A percentile compares a stretch with the other conserved stretches of the same genome.
These are phyloP conservation scores for Malachius bipustulatus DNA, from an alignment of 2,888 invertebrate genomes.

Conservation along the genomic window DNA sequence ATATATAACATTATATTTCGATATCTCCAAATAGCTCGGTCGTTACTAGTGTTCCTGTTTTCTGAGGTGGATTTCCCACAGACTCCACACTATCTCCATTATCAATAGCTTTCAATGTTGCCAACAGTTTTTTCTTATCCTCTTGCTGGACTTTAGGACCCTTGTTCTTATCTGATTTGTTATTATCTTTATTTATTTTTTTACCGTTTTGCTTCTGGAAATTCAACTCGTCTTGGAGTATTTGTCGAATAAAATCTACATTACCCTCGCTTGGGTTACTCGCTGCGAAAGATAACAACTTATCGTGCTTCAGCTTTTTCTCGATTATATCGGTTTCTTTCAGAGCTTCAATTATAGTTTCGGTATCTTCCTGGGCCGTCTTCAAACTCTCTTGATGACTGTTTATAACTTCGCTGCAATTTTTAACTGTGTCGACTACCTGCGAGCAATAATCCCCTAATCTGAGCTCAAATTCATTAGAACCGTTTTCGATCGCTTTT, in stretches of 20 bases:
- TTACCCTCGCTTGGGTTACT: constrained; percentile 21
- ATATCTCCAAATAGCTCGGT: not conserved
- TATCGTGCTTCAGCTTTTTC: constrained; percentile 33
- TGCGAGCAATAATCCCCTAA: constrained; percentile 27
- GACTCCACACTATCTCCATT: constrained; percentile 34
- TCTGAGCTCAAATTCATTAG: constrained; percentile 24
- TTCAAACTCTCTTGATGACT: constrained; percentile 41
- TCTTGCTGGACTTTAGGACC: constrained; percentile 24
- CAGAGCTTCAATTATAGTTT: constrained; percentile 40
- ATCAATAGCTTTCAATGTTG: constrained; percentile 52
- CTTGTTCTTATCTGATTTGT: constrained; percentile 21
- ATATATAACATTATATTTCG: not conserved
- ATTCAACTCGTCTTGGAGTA: constrained; percentile 29
- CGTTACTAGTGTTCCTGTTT: not conserved
- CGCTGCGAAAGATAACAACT: constrained; percentile 12
- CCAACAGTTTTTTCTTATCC: constrained; percentile 47
- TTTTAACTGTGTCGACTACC: constrained; percentile 26
- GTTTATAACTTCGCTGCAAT: constrained; percentile 33
- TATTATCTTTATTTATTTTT: constrained; percentile 12
- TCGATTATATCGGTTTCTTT: constrained; percentile 43
- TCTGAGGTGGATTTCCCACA: not conserved
- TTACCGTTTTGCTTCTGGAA: constrained; percentile 20
- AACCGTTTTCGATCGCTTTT: constrained; percentile 22
- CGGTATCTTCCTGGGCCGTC: constrained; percentile 38
- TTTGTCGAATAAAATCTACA: constrained; percentile 27